Base-by-base conservation (phyloP, 2,113 vertebrate genomes). In the Pundamilia nyererei region DNA sequence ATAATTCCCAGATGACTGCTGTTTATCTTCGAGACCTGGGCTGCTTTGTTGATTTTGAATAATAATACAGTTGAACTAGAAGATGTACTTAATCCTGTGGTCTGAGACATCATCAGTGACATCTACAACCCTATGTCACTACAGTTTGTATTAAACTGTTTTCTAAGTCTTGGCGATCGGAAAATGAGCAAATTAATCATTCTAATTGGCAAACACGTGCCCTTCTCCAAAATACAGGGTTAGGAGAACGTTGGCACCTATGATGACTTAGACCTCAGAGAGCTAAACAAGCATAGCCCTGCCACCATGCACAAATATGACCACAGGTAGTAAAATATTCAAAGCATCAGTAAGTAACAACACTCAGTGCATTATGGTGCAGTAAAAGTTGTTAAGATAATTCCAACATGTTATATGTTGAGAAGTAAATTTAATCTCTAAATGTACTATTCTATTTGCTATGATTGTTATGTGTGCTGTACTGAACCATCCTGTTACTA, bases 91-190 rank as follows among this genome's bases (percentile, higher is more conserved):
- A 35, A 19, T 29, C 58, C 58, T 38, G 9, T 65, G 60, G 31
- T 19, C 31, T 38, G 60, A 35, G 17, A 60, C 58, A 33, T 33
- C 58, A 4, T 35, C 60, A 12, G 31, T 12, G 19, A 21, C 33
- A 35, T 21, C 1, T 17, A 0, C 29, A 62, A 35, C 29, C 29
- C 1, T 33, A 6, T 7, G 17, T 35, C 15, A 62, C 33, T 70
- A 4, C 3, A 4, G 21, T 70, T 70, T 15, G 19, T 6, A 72
- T 45, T 72, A 45, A 45, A 26, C 24, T 15, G 21, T 17, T 45
- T 10, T 40, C 21, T 14, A 26, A 45, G 3, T 45, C 21, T 72
- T 45, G 17, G 17, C 0, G 6, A 35, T 62, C 31, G 0, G 2
- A 31, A 7, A 62, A 62, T 2, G 17, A 62, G 17, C 58, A 62